These are phyloP conservation scores for Cyprinus carpio DNA, from an alignment of 2,113 vertebrate species.

Conservation along the genomic window DNA sequence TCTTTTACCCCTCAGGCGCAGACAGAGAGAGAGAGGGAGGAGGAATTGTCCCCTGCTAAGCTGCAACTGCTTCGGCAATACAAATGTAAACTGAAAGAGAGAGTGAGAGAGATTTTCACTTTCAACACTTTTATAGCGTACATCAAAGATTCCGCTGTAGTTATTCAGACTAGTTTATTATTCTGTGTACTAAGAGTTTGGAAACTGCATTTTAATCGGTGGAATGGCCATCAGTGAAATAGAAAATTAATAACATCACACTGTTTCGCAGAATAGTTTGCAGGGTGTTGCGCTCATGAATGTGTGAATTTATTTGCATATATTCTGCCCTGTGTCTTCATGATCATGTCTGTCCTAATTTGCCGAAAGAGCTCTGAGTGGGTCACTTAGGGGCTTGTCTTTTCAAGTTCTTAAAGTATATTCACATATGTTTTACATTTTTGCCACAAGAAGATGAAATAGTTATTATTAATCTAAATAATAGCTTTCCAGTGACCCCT, in stretches of 20 bases:
- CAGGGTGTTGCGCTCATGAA: constrained; percentile 3
- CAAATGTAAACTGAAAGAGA: constrained; percentile 41
- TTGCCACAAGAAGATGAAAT: too few species aligned
- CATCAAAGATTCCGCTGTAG: constrained; percentile 48
- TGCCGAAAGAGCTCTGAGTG: neutral
- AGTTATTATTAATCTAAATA: too few species aligned
- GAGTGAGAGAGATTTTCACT: constrained; percentile 41
- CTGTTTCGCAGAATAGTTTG: constrained; percentile 26
- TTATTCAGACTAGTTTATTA: constrained; percentile 33
- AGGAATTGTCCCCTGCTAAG: constrained; percentile 32
- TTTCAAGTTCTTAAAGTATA: neutral
- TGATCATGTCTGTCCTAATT: constrained; percentile 1
- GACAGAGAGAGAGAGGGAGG: constrained; percentile 5
- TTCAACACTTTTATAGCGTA: constrained; percentile 44
- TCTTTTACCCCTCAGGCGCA: constrained; percentile 46
- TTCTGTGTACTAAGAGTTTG: constrained; percentile 45
- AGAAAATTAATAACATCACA: constrained; percentile 8
- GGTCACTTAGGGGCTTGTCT: neutral
- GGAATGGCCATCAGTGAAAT: constrained; percentile 44
- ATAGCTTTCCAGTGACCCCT: too few species aligned
- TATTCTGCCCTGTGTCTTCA: neutral
- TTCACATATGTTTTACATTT: too few species aligned
- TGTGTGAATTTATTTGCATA: constrained; percentile 8
- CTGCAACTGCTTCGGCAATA: constrained; percentile 36
- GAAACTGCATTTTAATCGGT: constrained; percentile 33